Evolutionary conservation across 2,113 vertebrate species (phyloP).

Genomic region (Oncorhynchus nerka): DNA sequence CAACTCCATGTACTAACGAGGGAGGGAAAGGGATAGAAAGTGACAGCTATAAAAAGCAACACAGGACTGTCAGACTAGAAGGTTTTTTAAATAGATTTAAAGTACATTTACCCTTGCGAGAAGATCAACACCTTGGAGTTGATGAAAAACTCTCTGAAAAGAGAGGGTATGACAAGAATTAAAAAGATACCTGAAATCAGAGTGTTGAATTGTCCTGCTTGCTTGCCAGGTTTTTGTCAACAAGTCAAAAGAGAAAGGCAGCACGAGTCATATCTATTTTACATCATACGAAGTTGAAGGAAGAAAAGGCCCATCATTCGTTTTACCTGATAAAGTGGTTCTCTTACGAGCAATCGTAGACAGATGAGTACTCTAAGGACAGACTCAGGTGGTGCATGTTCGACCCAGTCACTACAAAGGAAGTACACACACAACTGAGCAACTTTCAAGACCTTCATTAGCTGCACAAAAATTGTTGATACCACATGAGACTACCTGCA

Average conservation of each 20-base stretch:
- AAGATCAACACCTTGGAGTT: slow-evolving; percentile 66
- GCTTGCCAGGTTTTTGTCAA: not conserved
- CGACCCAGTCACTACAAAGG: slow-evolving; percentile 79
- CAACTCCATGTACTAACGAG: slow-evolving; percentile 77
- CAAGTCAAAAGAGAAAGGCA: not conserved
- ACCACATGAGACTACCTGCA: slow-evolving; percentile 73
- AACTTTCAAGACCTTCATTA: not conserved
- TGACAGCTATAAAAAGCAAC: not conserved
- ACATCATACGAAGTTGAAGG: too few species aligned
- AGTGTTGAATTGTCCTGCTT: not conserved
- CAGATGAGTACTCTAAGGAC: slow-evolving; percentile 83
- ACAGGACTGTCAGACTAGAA: not conserved
- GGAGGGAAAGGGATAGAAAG: slow-evolving; percentile 2
- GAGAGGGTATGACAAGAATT: not conserved
- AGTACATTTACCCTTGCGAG: slow-evolving; percentile 69
- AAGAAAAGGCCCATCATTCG: not conserved
- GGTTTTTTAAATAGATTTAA: not conserved
- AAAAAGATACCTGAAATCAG: not conserved
- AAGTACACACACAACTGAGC: not conserved
- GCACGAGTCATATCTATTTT: too few species aligned
- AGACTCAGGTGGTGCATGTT: slow-evolving; percentile 71
- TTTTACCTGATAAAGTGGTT: slow-evolving; percentile 80
- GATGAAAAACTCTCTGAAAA: slow-evolving; percentile 69
- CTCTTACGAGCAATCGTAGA: slow-evolving; percentile 83
- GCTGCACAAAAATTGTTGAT: not conserved